Evolutionary conservation across 2,113 vertebrate genomes (phyloP).

Genomic region (Anhinga anhinga): DNA sequence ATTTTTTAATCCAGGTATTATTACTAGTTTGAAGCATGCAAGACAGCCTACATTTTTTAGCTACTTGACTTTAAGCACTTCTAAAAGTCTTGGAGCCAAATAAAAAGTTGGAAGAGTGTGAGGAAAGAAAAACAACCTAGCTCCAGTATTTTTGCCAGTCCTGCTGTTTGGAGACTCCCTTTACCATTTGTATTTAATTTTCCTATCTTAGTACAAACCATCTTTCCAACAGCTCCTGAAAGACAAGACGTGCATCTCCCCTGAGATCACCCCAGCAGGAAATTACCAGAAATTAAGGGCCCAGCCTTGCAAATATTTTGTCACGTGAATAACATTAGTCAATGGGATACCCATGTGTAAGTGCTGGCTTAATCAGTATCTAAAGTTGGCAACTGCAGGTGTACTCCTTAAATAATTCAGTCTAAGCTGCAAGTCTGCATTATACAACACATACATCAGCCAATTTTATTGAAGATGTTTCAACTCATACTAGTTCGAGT

Average conservation of each 20-base stretch:
- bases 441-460: background rate
- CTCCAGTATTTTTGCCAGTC: conserved; percentile 52
- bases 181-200: conserved; percentile 63
- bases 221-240: conserved; percentile 51
- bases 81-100: conserved; percentile 18
- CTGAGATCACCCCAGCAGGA: background rate
- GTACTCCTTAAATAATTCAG: background rate
- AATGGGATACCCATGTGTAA: background rate
- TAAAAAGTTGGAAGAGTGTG: conserved; percentile 18
- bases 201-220: conserved; percentile 43
- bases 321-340: background rate
- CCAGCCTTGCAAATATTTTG: background rate
- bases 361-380: background rate
- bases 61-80: conserved; percentile 29
- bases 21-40: background rate
- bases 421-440: background rate
- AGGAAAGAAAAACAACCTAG: conserved; percentile 65
- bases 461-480: conserved; percentile 1
- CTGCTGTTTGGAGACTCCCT: conserved; percentile 60
- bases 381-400: background rate
- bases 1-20: conserved; percentile 19
- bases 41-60: conserved; percentile 10
- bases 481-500: background rate
- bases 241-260: conserved; percentile 12
- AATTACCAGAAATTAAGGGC: conserved; percentile 22